Conservation (phyloP, 2,113 vertebrate species). For the Cynoglossus semilaevis region DNA sequence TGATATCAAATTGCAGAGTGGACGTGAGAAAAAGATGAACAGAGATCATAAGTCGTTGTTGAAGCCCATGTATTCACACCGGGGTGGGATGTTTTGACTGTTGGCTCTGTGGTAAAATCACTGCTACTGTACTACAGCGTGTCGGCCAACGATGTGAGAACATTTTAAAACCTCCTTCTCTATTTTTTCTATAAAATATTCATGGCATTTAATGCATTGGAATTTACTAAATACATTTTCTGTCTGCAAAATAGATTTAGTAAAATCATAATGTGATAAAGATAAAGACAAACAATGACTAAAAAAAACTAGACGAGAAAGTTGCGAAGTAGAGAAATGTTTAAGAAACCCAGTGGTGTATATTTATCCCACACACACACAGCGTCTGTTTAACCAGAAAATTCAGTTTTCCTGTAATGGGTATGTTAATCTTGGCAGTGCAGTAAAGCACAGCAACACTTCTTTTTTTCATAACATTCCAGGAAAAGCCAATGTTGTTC, state of each 20-base stretch:
- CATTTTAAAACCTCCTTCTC: too few species aligned
- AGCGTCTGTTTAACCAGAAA: neutral
- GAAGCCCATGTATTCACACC: too few species aligned
- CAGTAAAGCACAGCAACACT: neutral
- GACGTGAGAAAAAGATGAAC: constrained; percentile 32
- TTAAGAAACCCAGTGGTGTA: neutral
- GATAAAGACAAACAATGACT: neutral
- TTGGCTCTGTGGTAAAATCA: too few species aligned
- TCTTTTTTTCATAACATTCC: neutral
- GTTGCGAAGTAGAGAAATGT: neutral
- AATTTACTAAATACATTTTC: too few species aligned
- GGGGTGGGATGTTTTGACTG: too few species aligned
- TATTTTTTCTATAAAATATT: too few species aligned
- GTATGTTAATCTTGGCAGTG: neutral
- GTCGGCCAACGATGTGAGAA: too few species aligned
- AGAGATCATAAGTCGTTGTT: neutral
- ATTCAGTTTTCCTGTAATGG: neutral
- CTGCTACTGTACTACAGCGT: too few species aligned
- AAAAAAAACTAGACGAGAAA: neutral
- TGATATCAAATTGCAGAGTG: neutral
- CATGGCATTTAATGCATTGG: too few species aligned
- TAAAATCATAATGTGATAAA: neutral
- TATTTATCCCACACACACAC: neutral
- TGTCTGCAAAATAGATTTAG: too few species aligned
- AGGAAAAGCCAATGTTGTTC: neutral